Evolutionary conservation across 2,888 invertebrate species (phyloP), one percentile per base, ranked within the genome.

Genomic region (Andrena minutula): DNA sequence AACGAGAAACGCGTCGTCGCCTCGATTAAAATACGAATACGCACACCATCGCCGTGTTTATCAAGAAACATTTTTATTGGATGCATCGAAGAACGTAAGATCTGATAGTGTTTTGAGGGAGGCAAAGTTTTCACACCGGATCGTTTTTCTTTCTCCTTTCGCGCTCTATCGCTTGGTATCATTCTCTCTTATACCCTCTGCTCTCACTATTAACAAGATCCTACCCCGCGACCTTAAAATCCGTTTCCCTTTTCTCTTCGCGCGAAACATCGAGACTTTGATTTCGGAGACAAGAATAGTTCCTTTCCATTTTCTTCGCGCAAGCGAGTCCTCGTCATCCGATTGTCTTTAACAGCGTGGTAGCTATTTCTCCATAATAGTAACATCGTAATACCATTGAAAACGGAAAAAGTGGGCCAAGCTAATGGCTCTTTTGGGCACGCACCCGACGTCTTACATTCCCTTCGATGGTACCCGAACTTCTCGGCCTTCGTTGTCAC

Each of bases 51-150:
- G 79, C 73, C 47, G 68, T 76, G 64, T 83, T 56, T 75, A 77
- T 75, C 68, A 75, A 83, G 73, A 83, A 75, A 76, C 56, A 76
- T 75, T 87, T 41, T 86, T 87, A 83, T 87, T 87, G 32, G 77
- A 81, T 81, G 75, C 61, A 77, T 81, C 76, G 83, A 83, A 87
- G 79, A 87, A 85, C 51, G 66, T 85, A 71, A 86, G 70, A 79
- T 87, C 56, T 71, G 79, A 87, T 83, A 81, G 12, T 41, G 41
- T 63, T 76, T 65, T 63, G 65, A 74, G 75, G 78, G 83, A 80
- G 72, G 69, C 66, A 79, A 81, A 77, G 56, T 68, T 70, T 75
- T 79, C 63, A 61, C 72, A 49, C 64, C 58, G 49, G 32, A 53
- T 65, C 63, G 61, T 47, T 51, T 65, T 26, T n/a, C n/a, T 32